Evolutionary conservation across 2,888 invertebrate genomes (phyloP).

Genomic region (Luperina nickerlii): DNA sequence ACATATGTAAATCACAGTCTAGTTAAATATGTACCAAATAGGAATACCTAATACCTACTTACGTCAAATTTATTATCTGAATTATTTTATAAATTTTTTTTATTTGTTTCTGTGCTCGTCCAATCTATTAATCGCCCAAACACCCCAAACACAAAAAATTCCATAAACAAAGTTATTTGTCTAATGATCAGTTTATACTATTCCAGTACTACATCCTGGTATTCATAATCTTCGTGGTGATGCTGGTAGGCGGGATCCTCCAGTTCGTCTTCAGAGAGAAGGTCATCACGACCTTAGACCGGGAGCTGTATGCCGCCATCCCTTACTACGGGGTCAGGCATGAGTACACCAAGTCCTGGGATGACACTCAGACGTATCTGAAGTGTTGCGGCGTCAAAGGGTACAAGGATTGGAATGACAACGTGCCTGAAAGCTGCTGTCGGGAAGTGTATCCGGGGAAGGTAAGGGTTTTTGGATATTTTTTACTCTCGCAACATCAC

Average conservation of each 20-base stretch:
- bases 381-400: slow-evolving; percentile 96
- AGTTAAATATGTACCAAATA: not conserved
- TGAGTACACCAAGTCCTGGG: slow-evolving; percentile 95
- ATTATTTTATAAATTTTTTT: too few relatives aligned
- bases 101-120: too few relatives aligned
- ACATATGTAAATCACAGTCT: not conserved
- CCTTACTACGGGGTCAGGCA: slow-evolving; percentile 93
- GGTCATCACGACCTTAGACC: slow-evolving; percentile 93
- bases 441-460: slow-evolving; percentile 91
- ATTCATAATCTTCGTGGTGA: slow-evolving; percentile 96
- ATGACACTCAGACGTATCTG: slow-evolving; percentile 95
- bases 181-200: slow-evolving; percentile 28
- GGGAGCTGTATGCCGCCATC: slow-evolving; percentile 94
- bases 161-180: too few relatives aligned
- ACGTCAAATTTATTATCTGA: too few relatives aligned
- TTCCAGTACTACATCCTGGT: slow-evolving; percentile 97
- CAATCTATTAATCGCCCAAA: not conserved
- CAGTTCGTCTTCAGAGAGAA: slow-evolving; percentile 97
- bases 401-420: slow-evolving; percentile 94
- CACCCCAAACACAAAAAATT: not conserved
- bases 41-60: not conserved
- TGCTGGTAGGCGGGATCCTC: slow-evolving; percentile 97
- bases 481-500: not conserved
- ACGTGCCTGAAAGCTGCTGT: slow-evolving; percentile 94
- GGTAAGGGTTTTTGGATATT: slow-evolving; percentile 72